phyloP scores from a whole-genome alignment of 2,113 vertebrate genomes.

The Amphilophus citrinellus region DNA sequence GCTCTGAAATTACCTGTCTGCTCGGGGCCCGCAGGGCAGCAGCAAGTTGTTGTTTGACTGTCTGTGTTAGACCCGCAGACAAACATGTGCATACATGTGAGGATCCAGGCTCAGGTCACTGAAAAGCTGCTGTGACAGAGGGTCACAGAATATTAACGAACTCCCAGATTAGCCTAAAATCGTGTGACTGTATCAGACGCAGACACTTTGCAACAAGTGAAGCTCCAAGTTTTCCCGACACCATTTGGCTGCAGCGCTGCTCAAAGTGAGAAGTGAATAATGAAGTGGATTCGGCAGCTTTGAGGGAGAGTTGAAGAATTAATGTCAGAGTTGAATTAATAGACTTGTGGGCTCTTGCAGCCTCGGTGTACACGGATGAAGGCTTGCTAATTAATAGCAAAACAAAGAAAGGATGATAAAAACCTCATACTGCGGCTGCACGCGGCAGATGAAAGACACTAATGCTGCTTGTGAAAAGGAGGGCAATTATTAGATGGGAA shows the following conservation, averaged over 20 bases:
- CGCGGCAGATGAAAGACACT: conserved; percentile 65
- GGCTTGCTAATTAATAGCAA: conserved; percentile 69
- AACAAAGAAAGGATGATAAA: conserved; percentile 64
- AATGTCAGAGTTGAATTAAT: conserved; percentile 53
- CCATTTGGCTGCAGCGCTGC: not conserved
- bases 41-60: conserved; percentile 26
- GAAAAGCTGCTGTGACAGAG: not conserved
- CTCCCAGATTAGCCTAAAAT: not conserved
- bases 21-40: conserved; percentile 27
- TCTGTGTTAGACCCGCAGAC: conserved; percentile 26
- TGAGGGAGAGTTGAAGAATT: conserved; percentile 40
- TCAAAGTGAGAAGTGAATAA: conserved; percentile 40
- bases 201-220: not conserved
- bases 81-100: not conserved
- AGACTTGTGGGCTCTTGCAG: conserved; percentile 26
- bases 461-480: conserved; percentile 57
- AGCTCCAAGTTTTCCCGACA: not conserved
- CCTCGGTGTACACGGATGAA: conserved; percentile 22
- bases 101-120: not conserved
- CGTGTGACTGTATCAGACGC: not conserved
- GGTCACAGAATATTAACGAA: not conserved
- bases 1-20: conserved; percentile 40
- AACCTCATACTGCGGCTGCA: conserved; percentile 22
- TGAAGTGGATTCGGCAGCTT: conserved; percentile 40
- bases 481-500: conserved; percentile 50